These are phyloP conservation scores for Mystacornis crossleyi DNA, from an alignment of 2,113 vertebrate genomes.

Conservation along the genomic window DNA sequence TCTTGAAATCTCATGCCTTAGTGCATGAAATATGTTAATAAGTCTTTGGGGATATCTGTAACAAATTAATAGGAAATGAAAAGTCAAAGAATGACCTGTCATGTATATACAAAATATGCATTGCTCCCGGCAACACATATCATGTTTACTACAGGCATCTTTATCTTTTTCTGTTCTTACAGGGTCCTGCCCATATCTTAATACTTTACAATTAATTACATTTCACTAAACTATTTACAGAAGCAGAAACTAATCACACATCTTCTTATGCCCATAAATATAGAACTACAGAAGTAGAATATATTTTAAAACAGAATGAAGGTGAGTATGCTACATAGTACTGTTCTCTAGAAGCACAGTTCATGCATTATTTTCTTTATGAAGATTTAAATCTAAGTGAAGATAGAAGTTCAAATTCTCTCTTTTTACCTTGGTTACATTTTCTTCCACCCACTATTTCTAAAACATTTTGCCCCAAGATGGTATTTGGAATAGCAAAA, in stretches of 20 bases:
- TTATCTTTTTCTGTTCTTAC: slow-evolving; percentile 2
- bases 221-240: slow-evolving; percentile 66
- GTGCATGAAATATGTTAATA: background rate
- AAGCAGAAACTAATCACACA: slow-evolving; percentile 19
- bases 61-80: slow-evolving; percentile 26
- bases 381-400: background rate
- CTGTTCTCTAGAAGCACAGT: background rate
- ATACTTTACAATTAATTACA: slow-evolving; percentile 41
- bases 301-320: slow-evolving; percentile 11
- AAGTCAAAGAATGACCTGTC: slow-evolving; percentile 38
- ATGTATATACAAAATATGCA: background rate
- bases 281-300: slow-evolving; percentile 5
- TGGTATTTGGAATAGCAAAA: background rate
- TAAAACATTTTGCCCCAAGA: background rate
- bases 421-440: background rate
- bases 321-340: background rate
- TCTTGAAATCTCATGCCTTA: background rate
- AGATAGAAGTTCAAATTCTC: background rate
- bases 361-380: background rate
- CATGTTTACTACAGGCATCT: slow-evolving; percentile 33
- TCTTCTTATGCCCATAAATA: background rate
- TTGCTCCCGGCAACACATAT: slow-evolving; percentile 64
- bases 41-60: slow-evolving; percentile 23
- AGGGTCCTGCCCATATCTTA: slow-evolving; percentile 73
- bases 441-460: background rate